A percentile compares a stretch with the other conserved stretches of the same genome.
Evolutionary conservation across 2,113 vertebrate genomes (phyloP).

Genomic region (Elaphurus davidianus): DNA sequence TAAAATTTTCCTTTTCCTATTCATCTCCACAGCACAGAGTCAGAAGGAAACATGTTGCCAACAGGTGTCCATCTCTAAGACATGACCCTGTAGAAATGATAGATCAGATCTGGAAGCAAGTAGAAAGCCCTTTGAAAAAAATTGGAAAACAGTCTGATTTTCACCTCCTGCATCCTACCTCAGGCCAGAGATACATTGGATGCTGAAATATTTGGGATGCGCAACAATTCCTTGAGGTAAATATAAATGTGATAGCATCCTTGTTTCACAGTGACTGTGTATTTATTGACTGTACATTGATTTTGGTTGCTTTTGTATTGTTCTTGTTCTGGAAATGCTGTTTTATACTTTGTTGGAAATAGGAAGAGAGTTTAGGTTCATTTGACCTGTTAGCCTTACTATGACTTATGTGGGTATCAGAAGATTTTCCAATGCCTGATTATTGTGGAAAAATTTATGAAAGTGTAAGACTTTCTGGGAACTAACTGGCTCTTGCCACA

Average conservation of each 20-base stretch:
- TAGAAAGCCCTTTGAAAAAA: neutral
- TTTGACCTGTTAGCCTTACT: neutral
- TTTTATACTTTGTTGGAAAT: neutral
- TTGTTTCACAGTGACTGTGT: neutral
- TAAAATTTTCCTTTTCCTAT: neutral
- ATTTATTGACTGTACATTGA: neutral
- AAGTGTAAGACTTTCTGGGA: conserved; percentile 52
- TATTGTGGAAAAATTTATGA: conserved; percentile 48
- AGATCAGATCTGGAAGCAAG: neutral
- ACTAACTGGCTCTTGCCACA: conserved; percentile 25
- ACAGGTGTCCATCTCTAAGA: neutral
- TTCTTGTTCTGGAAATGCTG: neutral
- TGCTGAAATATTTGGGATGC: neutral
- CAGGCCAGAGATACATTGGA: neutral
- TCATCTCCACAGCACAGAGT: neutral
- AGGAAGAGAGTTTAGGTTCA: neutral
- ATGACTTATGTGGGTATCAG: neutral
- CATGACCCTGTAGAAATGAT: neutral
- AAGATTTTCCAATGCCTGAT: conserved; percentile 24
- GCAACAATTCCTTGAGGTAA: neutral
- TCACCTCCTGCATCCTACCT: rapidly evolving
- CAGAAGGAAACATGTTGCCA: neutral
- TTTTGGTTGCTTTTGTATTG: neutral
- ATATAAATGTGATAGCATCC: neutral
- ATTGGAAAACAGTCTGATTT: neutral